Percentiles rank a stretch among this genome's conserved stretches.
These are phyloP conservation scores for Anolis carolinensis DNA, from an alignment of 2,113 vertebrate genomes.

Conservation along the genomic window DNA sequence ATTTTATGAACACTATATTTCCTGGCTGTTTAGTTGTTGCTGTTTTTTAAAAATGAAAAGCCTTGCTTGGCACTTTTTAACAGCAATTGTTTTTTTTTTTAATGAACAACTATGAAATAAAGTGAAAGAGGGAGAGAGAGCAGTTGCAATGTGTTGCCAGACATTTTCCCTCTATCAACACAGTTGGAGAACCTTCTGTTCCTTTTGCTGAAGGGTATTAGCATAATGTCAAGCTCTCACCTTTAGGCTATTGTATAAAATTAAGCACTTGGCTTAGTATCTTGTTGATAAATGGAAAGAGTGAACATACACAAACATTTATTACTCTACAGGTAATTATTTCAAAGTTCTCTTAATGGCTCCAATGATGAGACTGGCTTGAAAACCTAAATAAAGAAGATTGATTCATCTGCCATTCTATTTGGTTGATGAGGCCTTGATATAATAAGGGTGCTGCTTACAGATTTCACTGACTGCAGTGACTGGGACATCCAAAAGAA, in stretches of 20 bases:
- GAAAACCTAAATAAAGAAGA: slow-evolving; percentile 17
- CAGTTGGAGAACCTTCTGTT: slow-evolving; percentile 44
- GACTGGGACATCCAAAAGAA: background rate
- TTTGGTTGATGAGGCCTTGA: slow-evolving; percentile 16
- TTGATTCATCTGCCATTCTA: slow-evolving; percentile 22
- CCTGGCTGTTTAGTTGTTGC: background rate
- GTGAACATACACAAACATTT: slow-evolving; percentile 34
- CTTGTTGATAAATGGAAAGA: slow-evolving; percentile 49
- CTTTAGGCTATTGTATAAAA: slow-evolving; percentile 44
- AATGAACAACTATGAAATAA: background rate
- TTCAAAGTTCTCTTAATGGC: slow-evolving; percentile 35
- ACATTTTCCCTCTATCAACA: slow-evolving; percentile 21
- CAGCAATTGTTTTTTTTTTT: no score
- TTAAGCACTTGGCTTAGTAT: slow-evolving; percentile 42
- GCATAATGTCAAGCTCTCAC: slow-evolving; percentile 44
- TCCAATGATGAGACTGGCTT: slow-evolving; percentile 13
- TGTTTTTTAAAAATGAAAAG: background rate
- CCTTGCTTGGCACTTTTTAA: background rate
- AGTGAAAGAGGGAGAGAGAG: slow-evolving; percentile 5
- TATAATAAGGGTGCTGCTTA: background rate
- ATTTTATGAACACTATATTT: background rate
- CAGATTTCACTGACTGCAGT: background rate
- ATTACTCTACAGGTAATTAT: background rate
- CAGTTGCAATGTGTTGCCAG: background rate
- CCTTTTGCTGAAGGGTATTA: slow-evolving; percentile 56